These are phyloP conservation scores for Sinocyclocheilus maitianheensis DNA, from an alignment of 2,113 vertebrate genomes.

Conservation along the genomic window DNA sequence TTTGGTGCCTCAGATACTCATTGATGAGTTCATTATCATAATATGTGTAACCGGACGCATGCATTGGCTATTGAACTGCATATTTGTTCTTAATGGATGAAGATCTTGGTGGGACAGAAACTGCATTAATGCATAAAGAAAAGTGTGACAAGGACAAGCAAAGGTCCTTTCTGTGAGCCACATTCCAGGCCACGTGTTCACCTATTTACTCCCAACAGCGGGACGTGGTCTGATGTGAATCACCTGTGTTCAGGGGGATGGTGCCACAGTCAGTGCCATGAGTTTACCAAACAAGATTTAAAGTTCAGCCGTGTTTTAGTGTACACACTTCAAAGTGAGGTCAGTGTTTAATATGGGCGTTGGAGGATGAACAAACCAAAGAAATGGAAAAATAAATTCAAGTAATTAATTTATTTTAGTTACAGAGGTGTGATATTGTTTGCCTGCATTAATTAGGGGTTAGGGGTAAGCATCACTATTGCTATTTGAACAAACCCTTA, in stretches of 20 bases:
- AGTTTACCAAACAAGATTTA: constrained; percentile 62
- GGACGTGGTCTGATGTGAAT: constrained; percentile 14
- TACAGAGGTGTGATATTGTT: background rate
- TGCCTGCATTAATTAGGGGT: background rate
- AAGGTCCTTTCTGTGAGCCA: constrained; percentile 11
- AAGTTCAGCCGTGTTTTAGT: constrained; percentile 57
- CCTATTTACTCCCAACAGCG: constrained; percentile 59
- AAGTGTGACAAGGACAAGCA: constrained; percentile 18
- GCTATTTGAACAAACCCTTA: background rate
- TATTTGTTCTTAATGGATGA: background rate
- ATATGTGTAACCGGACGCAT: background rate
- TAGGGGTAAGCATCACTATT: background rate
- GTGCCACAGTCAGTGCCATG: constrained; percentile 29
- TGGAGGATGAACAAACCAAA: background rate
- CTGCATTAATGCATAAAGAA: background rate
- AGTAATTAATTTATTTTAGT: background rate
- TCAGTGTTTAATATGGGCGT: constrained; percentile 48
- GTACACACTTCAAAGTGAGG: constrained; percentile 51
- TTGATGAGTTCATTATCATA: background rate
- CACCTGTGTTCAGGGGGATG: constrained; percentile 49
- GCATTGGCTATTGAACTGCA: background rate
- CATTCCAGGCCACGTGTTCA: constrained; percentile 19
- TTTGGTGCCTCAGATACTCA: background rate
- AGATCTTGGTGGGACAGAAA: background rate
- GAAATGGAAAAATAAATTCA: background rate